A percentile compares a stretch with the other conserved stretches of the same genome.
Conservation (phyloP, 2,888 invertebrate genomes). For the Rambutsinella grinnellia region DNA sequence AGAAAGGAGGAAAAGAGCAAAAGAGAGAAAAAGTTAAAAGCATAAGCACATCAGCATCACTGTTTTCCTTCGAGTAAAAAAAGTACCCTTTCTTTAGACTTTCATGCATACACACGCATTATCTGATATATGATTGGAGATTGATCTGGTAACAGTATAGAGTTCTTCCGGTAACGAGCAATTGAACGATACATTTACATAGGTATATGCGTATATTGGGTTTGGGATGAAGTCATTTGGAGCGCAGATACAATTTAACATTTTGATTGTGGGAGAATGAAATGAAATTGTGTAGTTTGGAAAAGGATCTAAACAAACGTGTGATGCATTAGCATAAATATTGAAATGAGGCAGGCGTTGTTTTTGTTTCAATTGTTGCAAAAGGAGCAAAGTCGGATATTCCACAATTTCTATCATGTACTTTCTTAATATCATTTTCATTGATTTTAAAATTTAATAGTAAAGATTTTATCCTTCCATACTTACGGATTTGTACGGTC, state of each 20-base stretch:
- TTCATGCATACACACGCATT: not conserved
- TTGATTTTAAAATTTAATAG: conserved; percentile 42
- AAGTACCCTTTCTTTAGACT: conserved; percentile 16
- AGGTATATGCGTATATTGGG: too few species aligned
- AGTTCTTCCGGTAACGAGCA: conserved; percentile 20
- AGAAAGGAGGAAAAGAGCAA: conserved; percentile 58
- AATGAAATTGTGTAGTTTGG: too few species aligned
- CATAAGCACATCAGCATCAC: conserved; percentile 46
- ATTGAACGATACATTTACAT: conserved; percentile 26
- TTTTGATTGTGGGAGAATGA: too few species aligned
- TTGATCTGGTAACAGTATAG: not conserved
- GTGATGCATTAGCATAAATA: too few species aligned
- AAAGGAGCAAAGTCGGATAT: too few species aligned
- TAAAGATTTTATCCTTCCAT: not conserved
- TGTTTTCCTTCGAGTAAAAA: conserved; percentile 4
- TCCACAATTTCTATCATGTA: too few species aligned
- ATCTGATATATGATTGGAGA: conserved; percentile 9
- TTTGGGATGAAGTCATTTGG: too few species aligned
- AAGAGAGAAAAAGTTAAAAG: conserved; percentile 66
- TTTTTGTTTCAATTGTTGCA: too few species aligned
- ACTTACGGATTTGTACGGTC: not conserved
- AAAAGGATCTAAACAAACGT: too few species aligned
- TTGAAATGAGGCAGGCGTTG: too few species aligned
- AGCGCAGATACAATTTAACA: too few species aligned
- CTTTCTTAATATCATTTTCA: too few species aligned